Base-by-base conservation (phyloP, 2,888 invertebrate genomes). In the Drosophila phalerata region DNA sequence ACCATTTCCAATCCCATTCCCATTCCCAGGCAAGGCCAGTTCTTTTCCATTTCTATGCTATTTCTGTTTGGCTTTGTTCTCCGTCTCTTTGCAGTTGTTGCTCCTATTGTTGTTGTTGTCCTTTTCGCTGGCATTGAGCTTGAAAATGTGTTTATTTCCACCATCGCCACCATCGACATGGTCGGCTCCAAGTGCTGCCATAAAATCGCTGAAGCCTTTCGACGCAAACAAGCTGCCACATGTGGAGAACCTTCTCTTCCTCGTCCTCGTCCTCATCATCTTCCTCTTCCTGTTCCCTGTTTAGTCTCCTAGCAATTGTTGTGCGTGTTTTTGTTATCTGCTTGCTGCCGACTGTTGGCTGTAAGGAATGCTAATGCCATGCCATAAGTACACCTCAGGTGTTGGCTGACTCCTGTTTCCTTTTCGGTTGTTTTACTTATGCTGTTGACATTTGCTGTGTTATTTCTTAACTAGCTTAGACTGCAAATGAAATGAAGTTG, bases 91-190 rank as follows among this genome's bases (percentile, higher is more conserved):
- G 34, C 51, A 22, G 22, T 22, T 28, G 28, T 28, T 28, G 22
- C 4, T 22, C 2, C 4, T 8, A 0, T 49, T 61, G 52, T 57
- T 69, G 57, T 51, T 75, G 48, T 74, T 65, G 63, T 42, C 17
- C 48, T 38, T 56, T 61, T 67, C 70, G 73, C 77, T 77, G 85
- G 87, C 85, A 85, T 88, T 86, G 85, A 85, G 88, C 88, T 85
- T 86, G 85, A 85, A 89, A 87, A 86, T 86, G 85, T 89, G 88
- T 85, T 89, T 85, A 89, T 86, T 89, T 85, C 64, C 86, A 79
- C 64, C 86, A 79, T 60, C 64, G 73, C 70, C 65, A 65, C 52
- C 62, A 69, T 60, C 71, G 84, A 62, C 67, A 69, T 66, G 65
- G 60, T 62, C 71, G 69, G 63, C 75, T 69, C 57, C 81, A 81